These are phyloP conservation scores for Porites lobata DNA, from an alignment of 92 coral and sea anemone genomes.

Conservation along the genomic window DNA sequence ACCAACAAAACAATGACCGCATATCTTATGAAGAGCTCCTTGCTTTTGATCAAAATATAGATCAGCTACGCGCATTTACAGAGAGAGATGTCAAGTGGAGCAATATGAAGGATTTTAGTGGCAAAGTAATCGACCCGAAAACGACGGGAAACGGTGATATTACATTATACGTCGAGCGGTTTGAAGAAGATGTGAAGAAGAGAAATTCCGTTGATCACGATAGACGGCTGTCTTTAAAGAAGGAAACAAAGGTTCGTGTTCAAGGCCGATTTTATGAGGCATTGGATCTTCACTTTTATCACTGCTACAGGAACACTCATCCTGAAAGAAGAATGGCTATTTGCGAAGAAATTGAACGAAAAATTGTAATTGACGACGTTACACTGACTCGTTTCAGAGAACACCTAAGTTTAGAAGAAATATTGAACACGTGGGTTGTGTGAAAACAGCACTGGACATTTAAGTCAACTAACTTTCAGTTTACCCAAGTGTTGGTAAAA, in stretches of 20 bases:
- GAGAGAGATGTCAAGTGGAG: conserved; percentile 1
- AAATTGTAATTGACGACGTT: conserved; percentile 29
- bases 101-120: conserved; percentile 57
- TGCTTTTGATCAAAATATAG: conserved; percentile 23
- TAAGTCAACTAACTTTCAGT: too few relatives aligned
- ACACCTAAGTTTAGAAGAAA: conserved; percentile 67
- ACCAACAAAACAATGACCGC: conserved; percentile 16
- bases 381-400: conserved; percentile 70
- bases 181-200: conserved; percentile 11
- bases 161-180: conserved; percentile 25
- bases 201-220: not conserved
- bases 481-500: too few relatives aligned
- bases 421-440: conserved; percentile 69
- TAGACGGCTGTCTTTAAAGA: not conserved
- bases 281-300: conserved; percentile 62
- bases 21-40: conserved; percentile 22
- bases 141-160: conserved; percentile 54
- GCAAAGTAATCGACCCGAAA: conserved; percentile 39
- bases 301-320: conserved; percentile 62
- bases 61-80: conserved; percentile 15
- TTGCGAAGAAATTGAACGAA: conserved; percentile 82
- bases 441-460: not conserved
- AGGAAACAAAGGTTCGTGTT: conserved; percentile 24
- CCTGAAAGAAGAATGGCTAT: conserved; percentile 80
- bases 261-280: conserved; percentile 58